Conservation (phyloP, 2,888 invertebrate genomes). For the Coleophora flavipennella region DNA sequence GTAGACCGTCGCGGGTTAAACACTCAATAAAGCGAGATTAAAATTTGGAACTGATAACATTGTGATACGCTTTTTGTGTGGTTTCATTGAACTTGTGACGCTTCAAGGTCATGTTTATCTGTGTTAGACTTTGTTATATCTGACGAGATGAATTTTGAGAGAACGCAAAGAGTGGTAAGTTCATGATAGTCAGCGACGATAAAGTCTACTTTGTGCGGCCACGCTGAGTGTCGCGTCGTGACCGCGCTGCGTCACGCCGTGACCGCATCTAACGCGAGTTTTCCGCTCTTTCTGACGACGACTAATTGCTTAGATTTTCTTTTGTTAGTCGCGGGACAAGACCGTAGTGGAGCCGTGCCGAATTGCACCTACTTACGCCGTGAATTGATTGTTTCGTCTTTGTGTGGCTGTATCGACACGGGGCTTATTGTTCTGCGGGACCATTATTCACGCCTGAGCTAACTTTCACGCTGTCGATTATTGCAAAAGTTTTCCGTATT, state of each 20-base stretch:
- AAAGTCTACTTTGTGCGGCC: slow-evolving; percentile 22
- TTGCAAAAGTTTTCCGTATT: slow-evolving; percentile 55
- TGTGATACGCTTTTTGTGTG: slow-evolving; percentile 16
- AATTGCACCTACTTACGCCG: slow-evolving; percentile 69
- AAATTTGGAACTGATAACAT: slow-evolving; percentile 22
- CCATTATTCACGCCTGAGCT: slow-evolving; percentile 62
- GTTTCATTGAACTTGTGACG: slow-evolving; percentile 25
- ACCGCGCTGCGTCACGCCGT: slow-evolving; percentile 37
- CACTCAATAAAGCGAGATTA: slow-evolving; percentile 34
- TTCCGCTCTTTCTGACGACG: slow-evolving; percentile 72
- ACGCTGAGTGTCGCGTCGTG: slow-evolving; percentile 30
- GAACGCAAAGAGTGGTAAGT: background rate
- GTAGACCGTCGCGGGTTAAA: slow-evolving; percentile 31
- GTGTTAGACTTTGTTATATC: too few relatives aligned
- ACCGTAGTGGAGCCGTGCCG: slow-evolving; percentile 59
- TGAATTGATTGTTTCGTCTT: slow-evolving; percentile 72
- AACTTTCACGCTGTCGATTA: slow-evolving; percentile 63
- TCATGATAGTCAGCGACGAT: slow-evolving; percentile 12
- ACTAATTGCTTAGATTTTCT: slow-evolving; percentile 73
- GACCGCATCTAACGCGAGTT: slow-evolving; percentile 69
- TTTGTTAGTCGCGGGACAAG: slow-evolving; percentile 70
- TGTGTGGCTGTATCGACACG: slow-evolving; percentile 68
- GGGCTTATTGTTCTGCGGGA: slow-evolving; percentile 61
- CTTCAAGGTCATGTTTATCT: slow-evolving; percentile 17
- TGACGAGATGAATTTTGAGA: background rate